phyloP scores from a whole-genome alignment of 2,888 invertebrate genomes.

The Eugnorisma glareosa region DNA sequence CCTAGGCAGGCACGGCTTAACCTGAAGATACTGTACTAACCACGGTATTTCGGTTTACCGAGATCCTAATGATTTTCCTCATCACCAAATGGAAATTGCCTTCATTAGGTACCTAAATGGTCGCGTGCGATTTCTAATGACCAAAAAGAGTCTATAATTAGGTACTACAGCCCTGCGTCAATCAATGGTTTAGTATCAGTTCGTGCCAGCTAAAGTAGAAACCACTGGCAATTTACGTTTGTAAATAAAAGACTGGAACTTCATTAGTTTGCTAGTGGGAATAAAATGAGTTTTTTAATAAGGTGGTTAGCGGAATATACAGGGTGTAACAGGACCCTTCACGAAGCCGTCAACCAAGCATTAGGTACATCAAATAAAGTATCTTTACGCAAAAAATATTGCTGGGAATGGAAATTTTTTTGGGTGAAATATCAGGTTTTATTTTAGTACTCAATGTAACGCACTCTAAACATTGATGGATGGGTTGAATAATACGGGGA shows the following conservation, averaged over 20 bases:
- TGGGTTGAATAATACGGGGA: no score
- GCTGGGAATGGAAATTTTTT: no score
- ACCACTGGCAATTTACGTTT: constrained; percentile 16
- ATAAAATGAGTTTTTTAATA: constrained; percentile 25
- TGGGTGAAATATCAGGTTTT: no score
- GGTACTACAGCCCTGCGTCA: constrained; percentile 3
- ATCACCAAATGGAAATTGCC: background rate
- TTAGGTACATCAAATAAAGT: no score
- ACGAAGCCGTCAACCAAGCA: no score
- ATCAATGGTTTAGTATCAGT: constrained; percentile 39
- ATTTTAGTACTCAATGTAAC: no score
- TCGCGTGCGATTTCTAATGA: constrained; percentile 48
- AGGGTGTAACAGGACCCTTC: no score
- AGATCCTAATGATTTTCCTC: background rate
- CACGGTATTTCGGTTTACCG: background rate
- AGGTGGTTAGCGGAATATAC: background rate
- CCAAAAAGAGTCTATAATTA: constrained; percentile 40
- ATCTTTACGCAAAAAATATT: no score
- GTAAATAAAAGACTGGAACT: constrained; percentile 28
- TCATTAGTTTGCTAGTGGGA: background rate
- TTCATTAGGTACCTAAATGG: background rate
- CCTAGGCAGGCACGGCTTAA: no score
- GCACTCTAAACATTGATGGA: no score
- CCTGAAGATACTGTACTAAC: background rate
- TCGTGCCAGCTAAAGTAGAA: constrained; percentile 38